These are phyloP conservation scores for Tanypteryx hageni DNA, from an alignment of 2,888 invertebrate species.

Conservation along the genomic window DNA sequence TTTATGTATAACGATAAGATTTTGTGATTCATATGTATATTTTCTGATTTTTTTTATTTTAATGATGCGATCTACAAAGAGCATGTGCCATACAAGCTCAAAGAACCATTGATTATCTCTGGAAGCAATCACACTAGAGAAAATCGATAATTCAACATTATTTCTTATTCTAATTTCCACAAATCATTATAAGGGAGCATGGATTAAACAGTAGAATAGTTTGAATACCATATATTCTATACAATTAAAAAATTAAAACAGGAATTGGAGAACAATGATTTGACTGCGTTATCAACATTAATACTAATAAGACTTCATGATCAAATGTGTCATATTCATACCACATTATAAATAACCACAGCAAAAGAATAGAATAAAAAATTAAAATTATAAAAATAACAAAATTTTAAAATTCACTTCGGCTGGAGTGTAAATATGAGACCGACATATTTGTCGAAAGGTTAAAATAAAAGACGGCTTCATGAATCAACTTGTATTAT, in stretches of 20 bases:
- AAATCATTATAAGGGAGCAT: background rate
- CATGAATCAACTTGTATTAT: background rate
- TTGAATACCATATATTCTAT: background rate
- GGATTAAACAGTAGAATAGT: background rate
- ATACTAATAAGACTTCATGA: background rate
- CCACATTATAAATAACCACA: background rate
- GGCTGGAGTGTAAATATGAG: background rate
- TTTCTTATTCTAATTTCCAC: background rate
- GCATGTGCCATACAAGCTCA: slow-evolving; percentile 32
- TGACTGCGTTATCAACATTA: background rate
- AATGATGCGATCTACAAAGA: slow-evolving; percentile 4
- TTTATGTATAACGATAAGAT: no score
- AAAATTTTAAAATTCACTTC: background rate
- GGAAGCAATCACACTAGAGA: background rate
- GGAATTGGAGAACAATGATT: background rate
- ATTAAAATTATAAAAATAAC: background rate
- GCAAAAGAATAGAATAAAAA: background rate
- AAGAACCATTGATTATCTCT: background rate
- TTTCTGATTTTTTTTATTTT: background rate
- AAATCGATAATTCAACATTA: background rate
- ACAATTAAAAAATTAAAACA: background rate
- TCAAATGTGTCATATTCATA: background rate
- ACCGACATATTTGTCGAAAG: background rate
- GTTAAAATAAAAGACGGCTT: background rate
- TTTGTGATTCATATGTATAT: background rate